Percentiles rank a stretch among this genome's conserved stretches.
phyloP scores from a whole-genome alignment of 2,888 invertebrate species.

The Amphiduros pacificus region DNA sequence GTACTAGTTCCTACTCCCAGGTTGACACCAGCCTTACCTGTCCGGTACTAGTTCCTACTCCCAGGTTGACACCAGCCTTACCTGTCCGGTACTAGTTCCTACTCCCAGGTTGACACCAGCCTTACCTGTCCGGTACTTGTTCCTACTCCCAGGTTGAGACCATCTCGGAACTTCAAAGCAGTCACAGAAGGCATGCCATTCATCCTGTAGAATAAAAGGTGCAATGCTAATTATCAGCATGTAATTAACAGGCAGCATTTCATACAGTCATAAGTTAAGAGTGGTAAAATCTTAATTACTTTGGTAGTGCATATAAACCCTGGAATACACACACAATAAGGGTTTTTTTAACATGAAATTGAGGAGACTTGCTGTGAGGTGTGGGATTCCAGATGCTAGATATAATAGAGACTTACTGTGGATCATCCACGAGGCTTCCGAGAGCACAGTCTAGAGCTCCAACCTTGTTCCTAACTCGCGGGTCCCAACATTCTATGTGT shows the following conservation, averaged over 20 bases:
- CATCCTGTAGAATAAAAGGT: slow-evolving; percentile 33
- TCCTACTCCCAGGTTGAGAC: slow-evolving; percentile 76
- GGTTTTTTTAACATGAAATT: no score
- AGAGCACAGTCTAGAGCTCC: slow-evolving; percentile 83
- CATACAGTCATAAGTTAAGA: no score
- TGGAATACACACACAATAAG: no score
- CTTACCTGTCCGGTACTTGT: slow-evolving; percentile 88
- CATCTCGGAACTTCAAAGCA: slow-evolving; percentile 58
- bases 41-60: slow-evolving; percentile 91
- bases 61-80: slow-evolving; percentile 70
- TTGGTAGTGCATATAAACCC: no score
- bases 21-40: slow-evolving; percentile 75
- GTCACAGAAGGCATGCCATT: slow-evolving; percentile 48
- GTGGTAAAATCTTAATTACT: no score
- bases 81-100: slow-evolving; percentile 90
- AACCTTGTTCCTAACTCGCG: slow-evolving; percentile 75
- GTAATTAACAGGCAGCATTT: no score
- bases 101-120: slow-evolving; percentile 71
- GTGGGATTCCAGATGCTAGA: no score
- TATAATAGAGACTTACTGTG: slow-evolving; percentile 66
- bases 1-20: no score
- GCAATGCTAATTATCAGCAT: no score
- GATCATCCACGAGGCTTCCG: slow-evolving; percentile 65
- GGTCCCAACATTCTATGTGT: slow-evolving; percentile 95
- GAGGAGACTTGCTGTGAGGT: no score